phyloP scores from a whole-genome alignment of 2,888 invertebrate genomes.

The Gymnocheta viridis region DNA sequence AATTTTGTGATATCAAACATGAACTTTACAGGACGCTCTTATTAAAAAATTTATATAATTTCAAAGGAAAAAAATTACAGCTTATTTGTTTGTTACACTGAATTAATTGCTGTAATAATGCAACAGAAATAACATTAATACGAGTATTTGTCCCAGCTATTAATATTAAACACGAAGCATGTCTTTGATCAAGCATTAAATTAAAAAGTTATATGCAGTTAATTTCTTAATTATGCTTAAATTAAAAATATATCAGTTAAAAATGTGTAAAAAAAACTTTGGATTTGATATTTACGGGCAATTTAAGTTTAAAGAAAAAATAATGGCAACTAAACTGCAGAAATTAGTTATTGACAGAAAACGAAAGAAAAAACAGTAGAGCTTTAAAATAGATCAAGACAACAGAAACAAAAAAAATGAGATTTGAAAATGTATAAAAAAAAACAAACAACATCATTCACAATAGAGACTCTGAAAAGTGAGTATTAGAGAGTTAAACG shows the following conservation, averaged over 20 bases:
- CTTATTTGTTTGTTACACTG: neutral
- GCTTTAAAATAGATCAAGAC: neutral
- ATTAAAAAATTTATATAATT: neutral
- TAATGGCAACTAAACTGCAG: neutral
- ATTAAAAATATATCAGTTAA: conserved; percentile 30
- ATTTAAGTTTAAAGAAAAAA: neutral
- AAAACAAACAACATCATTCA: conserved; percentile 24
- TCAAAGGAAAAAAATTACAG: neutral
- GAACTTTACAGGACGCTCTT: neutral
- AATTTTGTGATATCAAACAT: neutral
- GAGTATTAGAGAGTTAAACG: conserved; percentile 23
- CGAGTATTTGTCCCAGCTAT: neutral
- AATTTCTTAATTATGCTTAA: conserved; percentile 2
- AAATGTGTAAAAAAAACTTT: conserved; percentile 27
- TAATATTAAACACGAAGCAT: neutral
- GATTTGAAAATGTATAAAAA: neutral
- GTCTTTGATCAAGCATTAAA: neutral
- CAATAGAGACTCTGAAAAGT: neutral
- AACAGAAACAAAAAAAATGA: neutral
- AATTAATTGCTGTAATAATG: neutral
- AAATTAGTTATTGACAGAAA: neutral
- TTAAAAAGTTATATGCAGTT: neutral
- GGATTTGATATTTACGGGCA: neutral
- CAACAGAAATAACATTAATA: conserved; percentile 13
- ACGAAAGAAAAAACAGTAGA: neutral